phyloP scores from a whole-genome alignment of 2,797 vertebrate species.

The Mus spretus region DNA sequence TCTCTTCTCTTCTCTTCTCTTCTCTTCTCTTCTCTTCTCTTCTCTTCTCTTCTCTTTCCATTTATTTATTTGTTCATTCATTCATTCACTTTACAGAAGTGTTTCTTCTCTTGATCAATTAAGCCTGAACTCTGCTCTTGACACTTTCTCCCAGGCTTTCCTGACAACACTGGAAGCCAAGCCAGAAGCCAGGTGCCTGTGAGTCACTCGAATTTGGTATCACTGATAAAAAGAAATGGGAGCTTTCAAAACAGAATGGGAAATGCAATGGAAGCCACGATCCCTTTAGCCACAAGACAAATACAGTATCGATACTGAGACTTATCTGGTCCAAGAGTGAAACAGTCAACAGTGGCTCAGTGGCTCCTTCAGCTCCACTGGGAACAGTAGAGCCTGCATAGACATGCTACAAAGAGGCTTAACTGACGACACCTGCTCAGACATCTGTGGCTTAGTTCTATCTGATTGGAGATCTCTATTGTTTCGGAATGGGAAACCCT shows the following conservation, averaged over 20 bases:
- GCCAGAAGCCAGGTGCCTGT: neutral
- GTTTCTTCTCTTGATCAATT: neutral
- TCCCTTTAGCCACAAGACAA: neutral
- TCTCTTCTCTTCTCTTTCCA: too few species aligned
- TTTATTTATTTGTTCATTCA: neutral
- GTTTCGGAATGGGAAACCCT: slow-evolving; percentile 1
- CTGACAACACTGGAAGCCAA: neutral
- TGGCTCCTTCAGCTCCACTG: neutral
- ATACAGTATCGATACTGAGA: neutral
- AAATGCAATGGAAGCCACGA: slow-evolving; percentile 5
- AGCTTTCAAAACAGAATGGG: slow-evolving; percentile 17
- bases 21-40: too few species aligned
- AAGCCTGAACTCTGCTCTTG: neutral
- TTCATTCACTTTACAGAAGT: neutral
- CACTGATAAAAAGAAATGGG: neutral
- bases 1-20: too few species aligned
- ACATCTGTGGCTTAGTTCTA: neutral
- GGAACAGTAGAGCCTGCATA: neutral
- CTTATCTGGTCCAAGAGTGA: neutral
- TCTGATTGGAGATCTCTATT: slow-evolving; percentile 45
- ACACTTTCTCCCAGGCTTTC: neutral
- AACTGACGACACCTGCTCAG: neutral
- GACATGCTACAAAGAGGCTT: neutral
- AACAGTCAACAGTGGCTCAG: neutral
- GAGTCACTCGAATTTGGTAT: neutral